Evolutionary conservation across 2,113 vertebrate genomes (phyloP).

Genomic region (Cebus imitator): DNA sequence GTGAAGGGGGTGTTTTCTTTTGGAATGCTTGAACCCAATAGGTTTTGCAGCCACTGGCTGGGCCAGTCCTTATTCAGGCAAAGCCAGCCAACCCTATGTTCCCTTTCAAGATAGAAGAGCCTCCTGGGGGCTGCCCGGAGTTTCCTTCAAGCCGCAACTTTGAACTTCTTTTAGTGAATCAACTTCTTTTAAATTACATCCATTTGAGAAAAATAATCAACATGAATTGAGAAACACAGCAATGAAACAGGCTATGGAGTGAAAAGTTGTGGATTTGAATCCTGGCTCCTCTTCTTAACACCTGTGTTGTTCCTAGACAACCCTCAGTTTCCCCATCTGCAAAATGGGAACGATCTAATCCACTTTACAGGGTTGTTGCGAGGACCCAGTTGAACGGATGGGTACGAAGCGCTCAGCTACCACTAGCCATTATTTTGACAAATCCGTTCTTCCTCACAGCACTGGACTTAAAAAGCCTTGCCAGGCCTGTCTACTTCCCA

Average conservation of each 20-base stretch:
- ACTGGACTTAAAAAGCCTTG: not conserved
- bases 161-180: not conserved
- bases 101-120: not conserved
- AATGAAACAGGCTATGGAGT: not conserved
- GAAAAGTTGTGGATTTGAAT: not conserved
- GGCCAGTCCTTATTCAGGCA: not conserved
- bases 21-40: not conserved
- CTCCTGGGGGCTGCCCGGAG: not conserved
- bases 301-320: not conserved
- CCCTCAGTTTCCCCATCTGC: not conserved
- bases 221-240: not conserved
- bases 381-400: not conserved
- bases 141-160: not conserved
- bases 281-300: not conserved
- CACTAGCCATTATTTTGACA: not conserved
- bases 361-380: not conserved
- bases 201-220: not conserved
- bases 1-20: constrained; percentile 1
- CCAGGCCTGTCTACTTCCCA: constrained; percentile 48
- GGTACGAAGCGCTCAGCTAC: not conserved
- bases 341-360: not conserved
- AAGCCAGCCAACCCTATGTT: not conserved
- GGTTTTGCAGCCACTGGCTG: not conserved
- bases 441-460: not conserved
- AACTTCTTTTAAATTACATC: not conserved